Conservation (phyloP, 2,797 vertebrate genomes). For the Poecilia velifera region DNA sequence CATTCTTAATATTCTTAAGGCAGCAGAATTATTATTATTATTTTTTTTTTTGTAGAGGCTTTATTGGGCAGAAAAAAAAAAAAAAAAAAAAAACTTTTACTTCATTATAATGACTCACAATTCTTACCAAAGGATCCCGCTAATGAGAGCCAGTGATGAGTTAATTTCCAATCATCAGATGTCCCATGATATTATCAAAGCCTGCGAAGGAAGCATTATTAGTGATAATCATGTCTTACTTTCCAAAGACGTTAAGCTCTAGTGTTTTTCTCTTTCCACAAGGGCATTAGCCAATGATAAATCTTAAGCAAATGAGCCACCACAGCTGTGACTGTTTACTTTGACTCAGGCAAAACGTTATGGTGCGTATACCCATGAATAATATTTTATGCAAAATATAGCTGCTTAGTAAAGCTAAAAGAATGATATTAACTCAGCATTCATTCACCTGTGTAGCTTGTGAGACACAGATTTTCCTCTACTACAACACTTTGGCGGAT, state of each 20-base stretch:
- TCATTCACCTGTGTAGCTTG: not conserved
- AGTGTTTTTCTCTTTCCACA: constrained; percentile 3
- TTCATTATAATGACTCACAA: not conserved
- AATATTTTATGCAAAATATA: not conserved
- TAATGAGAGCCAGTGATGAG: constrained; percentile 1
- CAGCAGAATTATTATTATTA: not conserved
- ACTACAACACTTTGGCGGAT: not conserved
- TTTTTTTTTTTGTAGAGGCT: not conserved
- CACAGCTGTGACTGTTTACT: constrained; percentile 2
- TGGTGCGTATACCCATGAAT: not conserved
- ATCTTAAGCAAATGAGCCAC: constrained; percentile 9
- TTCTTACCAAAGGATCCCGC: not conserved
- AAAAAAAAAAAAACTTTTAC: not conserved
- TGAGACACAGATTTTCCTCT: not conserved
- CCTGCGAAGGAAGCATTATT: constrained; percentile 8
- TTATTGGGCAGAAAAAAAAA: not conserved
- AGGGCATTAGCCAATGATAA: not conserved
- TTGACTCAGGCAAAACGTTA: not conserved
- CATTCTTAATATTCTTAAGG: not conserved
- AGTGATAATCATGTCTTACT: constrained; percentile 21
- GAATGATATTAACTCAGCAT: not conserved
- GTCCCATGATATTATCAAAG: constrained; percentile 8
- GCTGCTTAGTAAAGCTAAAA: not conserved
- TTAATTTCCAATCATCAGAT: constrained; percentile 4
- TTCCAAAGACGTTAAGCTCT: constrained; percentile 4